Conservation (phyloP, 2,113 vertebrate species). For the Odontophorus gujanensis region DNA sequence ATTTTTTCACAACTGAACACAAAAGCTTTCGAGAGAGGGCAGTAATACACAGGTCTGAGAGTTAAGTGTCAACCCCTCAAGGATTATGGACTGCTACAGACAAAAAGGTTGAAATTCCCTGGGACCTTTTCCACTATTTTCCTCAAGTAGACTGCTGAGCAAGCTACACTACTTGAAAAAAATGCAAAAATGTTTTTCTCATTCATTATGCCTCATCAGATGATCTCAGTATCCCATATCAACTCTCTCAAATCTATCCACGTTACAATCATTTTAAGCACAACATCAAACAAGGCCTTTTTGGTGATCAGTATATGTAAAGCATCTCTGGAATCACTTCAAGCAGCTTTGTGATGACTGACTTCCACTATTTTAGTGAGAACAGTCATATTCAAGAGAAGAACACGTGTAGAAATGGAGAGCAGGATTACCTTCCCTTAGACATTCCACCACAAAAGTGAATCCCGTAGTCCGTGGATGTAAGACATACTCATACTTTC, state of each 20-base stretch:
- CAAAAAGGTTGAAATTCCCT: not conserved
- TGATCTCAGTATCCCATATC: not conserved
- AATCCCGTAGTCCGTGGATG: conserved; percentile 96
- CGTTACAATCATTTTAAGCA: not conserved
- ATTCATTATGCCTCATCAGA: not conserved
- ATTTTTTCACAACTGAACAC: not conserved
- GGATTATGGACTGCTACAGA: not conserved
- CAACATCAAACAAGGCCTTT: not conserved
- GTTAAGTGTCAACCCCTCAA: rapidly evolving
- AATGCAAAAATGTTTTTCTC: not conserved
- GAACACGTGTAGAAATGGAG: not conserved
- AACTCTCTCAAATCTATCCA: not conserved
- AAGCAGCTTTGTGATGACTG: not conserved
- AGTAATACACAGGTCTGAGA: rapidly evolving
- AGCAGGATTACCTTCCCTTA: conserved; percentile 87
- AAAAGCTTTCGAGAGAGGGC: not conserved
- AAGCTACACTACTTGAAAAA: not conserved
- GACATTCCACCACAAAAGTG: conserved; percentile 91
- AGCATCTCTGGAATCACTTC: not conserved
- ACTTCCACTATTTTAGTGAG: not conserved
- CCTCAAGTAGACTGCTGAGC: not conserved
- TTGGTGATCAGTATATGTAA: not conserved
- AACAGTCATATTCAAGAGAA: not conserved
- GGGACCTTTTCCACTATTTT: not conserved
- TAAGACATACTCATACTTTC: conserved; percentile 90